Evolutionary conservation across 2,888 invertebrate species (phyloP).

Genomic region (Dicranocentrus wangi): DNA sequence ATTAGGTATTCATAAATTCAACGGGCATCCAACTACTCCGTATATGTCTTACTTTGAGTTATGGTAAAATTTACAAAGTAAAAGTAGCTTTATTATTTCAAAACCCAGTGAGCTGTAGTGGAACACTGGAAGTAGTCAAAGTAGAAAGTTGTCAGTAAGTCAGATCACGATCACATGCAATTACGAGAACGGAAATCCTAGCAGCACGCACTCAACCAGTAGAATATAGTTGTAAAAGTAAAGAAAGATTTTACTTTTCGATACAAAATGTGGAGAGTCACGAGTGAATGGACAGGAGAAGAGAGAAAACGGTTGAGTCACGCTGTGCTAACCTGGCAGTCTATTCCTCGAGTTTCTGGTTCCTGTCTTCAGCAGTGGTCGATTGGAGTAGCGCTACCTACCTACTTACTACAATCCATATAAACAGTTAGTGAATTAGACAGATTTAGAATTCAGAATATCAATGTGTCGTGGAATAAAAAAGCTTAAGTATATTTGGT

Average conservation of each 20-base stretch:
- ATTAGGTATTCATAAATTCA: constrained; percentile 62
- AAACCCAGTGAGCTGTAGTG: constrained; percentile 45
- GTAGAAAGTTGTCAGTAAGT: constrained; percentile 59
- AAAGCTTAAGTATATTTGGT: constrained; percentile 35
- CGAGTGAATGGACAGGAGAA: constrained; percentile 42
- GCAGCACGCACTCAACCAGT: constrained; percentile 53
- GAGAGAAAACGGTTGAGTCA: constrained; percentile 46
- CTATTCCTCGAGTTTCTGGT: not conserved
- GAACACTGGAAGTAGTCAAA: constrained; percentile 13
- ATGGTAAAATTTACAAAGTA: constrained; percentile 47
- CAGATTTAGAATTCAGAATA: constrained; percentile 51
- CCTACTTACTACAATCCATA: not conserved
- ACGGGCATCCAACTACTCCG: constrained; percentile 34
- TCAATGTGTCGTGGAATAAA: constrained; percentile 34
- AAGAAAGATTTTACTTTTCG: constrained; percentile 46
- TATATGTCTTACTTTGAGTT: constrained; percentile 22
- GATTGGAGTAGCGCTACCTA: not conserved
- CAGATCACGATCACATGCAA: constrained; percentile 64
- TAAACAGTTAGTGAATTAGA: constrained; percentile 47
- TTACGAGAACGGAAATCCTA: constrained; percentile 64
- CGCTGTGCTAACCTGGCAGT: constrained; percentile 47
- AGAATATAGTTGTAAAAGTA: constrained; percentile 46
- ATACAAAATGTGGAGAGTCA: constrained; percentile 57
- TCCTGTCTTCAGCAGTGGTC: not conserved
- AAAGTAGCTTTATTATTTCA: constrained; percentile 57